Evolutionary conservation across 2,888 invertebrate species (phyloP).

Genomic region (Tholera decimalis): DNA sequence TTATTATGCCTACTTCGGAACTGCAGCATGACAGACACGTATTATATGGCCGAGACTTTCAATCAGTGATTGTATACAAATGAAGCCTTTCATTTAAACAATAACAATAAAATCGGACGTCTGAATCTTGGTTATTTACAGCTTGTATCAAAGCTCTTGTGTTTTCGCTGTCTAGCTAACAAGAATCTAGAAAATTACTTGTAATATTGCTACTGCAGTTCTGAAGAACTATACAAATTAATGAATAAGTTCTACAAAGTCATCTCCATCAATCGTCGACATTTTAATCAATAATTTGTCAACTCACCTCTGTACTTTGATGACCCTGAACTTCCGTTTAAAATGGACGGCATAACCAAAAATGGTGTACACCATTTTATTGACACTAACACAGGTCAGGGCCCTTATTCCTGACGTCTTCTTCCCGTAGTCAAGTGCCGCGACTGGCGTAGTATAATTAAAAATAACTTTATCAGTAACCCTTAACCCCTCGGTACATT

Average conservation of each 20-base stretch:
- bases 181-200: constrained; percentile 3
- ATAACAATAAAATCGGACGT: constrained; percentile 48
- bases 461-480: constrained; percentile 62
- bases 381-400: constrained; percentile 33
- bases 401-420: constrained; percentile 55
- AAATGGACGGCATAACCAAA: constrained; percentile 56
- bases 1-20: constrained; percentile 16
- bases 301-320: constrained; percentile 66
- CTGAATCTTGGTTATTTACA: constrained; percentile 30
- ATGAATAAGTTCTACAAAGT: too few relatives aligned
- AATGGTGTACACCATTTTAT: constrained; percentile 51
- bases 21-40: constrained; percentile 33
- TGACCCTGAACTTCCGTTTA: constrained; percentile 53
- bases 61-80: constrained; percentile 39
- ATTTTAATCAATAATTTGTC: constrained; percentile 6
- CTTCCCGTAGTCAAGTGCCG: constrained; percentile 22
- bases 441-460: constrained; percentile 57
- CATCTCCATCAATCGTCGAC: neutral
- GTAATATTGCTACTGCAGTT: neutral
- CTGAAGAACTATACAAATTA: too few relatives aligned
- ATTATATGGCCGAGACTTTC: constrained; percentile 22
- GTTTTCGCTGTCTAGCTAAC: constrained; percentile 15
- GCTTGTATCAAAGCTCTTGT: constrained; percentile 31
- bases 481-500: constrained; percentile 58
- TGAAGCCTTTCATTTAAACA: constrained; percentile 46